These are phyloP conservation scores for Alectoris magna DNA, from an alignment of 2,797 vertebrate species.

Conservation along the genomic window DNA sequence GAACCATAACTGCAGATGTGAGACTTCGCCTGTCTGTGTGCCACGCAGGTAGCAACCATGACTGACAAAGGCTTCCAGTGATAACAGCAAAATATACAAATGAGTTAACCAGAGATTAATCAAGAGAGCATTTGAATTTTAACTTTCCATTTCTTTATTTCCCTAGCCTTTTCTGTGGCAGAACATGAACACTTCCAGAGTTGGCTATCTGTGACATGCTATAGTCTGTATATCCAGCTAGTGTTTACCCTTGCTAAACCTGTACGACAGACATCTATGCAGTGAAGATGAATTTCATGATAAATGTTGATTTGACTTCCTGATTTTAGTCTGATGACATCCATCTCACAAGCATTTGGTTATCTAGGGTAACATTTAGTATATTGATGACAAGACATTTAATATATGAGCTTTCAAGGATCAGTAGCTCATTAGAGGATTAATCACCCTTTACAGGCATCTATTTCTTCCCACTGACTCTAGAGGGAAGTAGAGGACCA, in stretches of 20 bases:
- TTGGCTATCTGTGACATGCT: rapidly evolving
- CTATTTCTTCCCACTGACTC: conserved; percentile 27
- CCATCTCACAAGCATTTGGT: background rate
- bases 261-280: rapidly evolving
- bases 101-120: background rate
- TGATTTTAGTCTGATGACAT: background rate
- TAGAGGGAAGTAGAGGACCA: conserved; percentile 50
- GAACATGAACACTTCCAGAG: rapidly evolving
- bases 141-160: background rate
- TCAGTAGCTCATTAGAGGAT: background rate
- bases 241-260: background rate
- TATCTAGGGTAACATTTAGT: background rate
- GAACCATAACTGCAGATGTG: background rate
- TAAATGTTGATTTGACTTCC: background rate
- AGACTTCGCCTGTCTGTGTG: background rate
- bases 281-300: rapidly evolving
- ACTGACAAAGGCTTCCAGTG: background rate
- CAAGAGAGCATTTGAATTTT: background rate
- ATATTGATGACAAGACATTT: background rate
- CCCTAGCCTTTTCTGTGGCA: background rate
- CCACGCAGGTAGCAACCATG: no score
- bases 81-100: background rate
- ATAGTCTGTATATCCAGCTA: background rate
- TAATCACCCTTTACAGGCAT: background rate
- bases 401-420: rapidly evolving